phyloP scores from a whole-genome alignment of 2,113 vertebrate species.

The Thunnus maccoyii region DNA sequence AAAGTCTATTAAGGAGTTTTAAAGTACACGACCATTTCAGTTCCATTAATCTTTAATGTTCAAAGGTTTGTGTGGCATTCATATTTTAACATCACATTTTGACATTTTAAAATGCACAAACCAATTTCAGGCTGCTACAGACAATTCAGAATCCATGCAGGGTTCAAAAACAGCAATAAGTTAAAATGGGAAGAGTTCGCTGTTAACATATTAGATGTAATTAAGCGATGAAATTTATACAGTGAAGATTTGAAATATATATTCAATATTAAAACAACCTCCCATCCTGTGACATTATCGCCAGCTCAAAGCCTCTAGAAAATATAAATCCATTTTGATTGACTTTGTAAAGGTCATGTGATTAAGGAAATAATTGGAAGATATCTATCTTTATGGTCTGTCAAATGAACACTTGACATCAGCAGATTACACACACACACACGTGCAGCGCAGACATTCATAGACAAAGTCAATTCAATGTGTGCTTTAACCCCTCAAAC shows the following conservation, averaged over 20 bases:
- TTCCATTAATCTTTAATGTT: not conserved
- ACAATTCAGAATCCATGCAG: not conserved
- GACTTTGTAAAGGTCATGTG: slow-evolving; percentile 74
- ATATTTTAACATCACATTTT: slow-evolving; percentile 13
- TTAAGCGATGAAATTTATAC: not conserved
- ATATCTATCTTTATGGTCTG: slow-evolving; percentile 64
- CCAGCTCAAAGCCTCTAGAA: slow-evolving; percentile 11
- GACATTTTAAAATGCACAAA: slow-evolving; percentile 21
- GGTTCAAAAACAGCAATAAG: slow-evolving; percentile 13
- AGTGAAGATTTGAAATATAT: slow-evolving; percentile 33
- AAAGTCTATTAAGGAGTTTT: not conserved
- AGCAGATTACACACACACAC: slow-evolving; percentile 36
- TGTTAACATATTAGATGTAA: slow-evolving; percentile 19
- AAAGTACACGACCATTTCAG: not conserved
- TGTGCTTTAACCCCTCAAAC: slow-evolving; percentile 30
- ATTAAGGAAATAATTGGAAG: slow-evolving; percentile 63
- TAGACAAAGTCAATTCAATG: slow-evolving; percentile 39
- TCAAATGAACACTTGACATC: slow-evolving; percentile 61
- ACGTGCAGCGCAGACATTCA: not conserved
- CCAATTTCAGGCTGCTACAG: slow-evolving; percentile 2
- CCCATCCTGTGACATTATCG: slow-evolving; percentile 30
- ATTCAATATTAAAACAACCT: slow-evolving; percentile 29
- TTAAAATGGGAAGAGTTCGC: not conserved
- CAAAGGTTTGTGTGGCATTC: slow-evolving; percentile 6
- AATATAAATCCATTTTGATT: slow-evolving; percentile 62